Evolutionary conservation across 2,888 invertebrate genomes (phyloP).

Genomic region (Latheticus oryzae): DNA sequence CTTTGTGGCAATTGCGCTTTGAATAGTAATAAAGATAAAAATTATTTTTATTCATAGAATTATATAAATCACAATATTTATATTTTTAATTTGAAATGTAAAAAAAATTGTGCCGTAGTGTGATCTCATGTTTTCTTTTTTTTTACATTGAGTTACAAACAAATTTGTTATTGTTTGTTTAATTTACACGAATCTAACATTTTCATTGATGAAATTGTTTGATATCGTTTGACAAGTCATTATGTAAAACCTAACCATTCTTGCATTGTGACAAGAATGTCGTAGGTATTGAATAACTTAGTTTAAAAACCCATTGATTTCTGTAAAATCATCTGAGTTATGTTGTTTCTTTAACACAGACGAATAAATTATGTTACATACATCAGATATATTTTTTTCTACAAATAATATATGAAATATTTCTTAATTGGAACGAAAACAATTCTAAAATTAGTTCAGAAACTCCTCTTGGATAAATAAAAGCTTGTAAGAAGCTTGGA

Average conservation of each 20-base stretch:
- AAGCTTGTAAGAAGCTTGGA: no score
- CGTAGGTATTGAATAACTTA: constrained; percentile 31
- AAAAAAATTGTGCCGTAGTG: constrained; percentile 46
- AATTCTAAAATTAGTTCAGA: no score
- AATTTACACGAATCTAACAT: constrained; percentile 41
- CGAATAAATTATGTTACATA: constrained; percentile 47
- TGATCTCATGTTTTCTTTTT: constrained; percentile 45
- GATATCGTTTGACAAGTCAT: constrained; percentile 40
- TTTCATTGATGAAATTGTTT: constrained; percentile 43
- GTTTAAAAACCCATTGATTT: constrained; percentile 27
- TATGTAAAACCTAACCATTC: constrained; percentile 39
- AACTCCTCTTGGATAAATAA: no score
- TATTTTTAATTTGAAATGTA: constrained; percentile 33
- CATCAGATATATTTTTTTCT: no score
- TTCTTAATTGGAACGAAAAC: no score
- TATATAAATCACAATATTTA: constrained; percentile 25
- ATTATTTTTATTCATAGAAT: constrained; percentile 39
- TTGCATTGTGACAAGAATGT: constrained; percentile 42
- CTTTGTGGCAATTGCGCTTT: constrained; percentile 39
- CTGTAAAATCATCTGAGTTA: constrained; percentile 42
- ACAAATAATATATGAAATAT: no score
- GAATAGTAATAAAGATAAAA: constrained; percentile 21
- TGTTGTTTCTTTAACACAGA: constrained; percentile 43
- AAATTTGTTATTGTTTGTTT: constrained; percentile 41
- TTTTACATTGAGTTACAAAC: constrained; percentile 34